These are phyloP conservation scores for Physella acuta DNA, from an alignment of 1,140 invertebrate genomes.

Conservation along the genomic window DNA sequence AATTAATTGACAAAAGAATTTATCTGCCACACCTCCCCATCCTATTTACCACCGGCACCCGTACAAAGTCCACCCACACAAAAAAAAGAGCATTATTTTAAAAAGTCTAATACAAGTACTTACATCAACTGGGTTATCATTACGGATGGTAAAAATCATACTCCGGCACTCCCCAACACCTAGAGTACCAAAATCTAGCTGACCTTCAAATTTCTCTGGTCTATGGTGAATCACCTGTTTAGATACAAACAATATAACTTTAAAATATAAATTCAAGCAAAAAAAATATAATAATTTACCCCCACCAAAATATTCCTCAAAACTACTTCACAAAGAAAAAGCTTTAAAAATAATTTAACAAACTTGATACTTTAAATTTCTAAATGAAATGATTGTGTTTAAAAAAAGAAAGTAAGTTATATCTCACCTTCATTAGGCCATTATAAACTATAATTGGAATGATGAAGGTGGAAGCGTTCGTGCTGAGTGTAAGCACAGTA, in stretches of 20 bases:
- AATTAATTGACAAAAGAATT: no score
- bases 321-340: no score
- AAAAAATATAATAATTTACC: no score
- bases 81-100: background rate
- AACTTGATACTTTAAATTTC: no score
- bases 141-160: constrained; percentile 73
- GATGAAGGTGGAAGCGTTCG: constrained; percentile 73
- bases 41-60: no score
- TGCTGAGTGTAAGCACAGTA: constrained; percentile 70
- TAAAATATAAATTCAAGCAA: no score
- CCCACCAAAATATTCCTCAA: no score
- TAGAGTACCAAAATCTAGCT: constrained; percentile 76
- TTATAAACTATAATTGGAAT: constrained; percentile 76
- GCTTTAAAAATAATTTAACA: no score
- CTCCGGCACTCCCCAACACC: constrained; percentile 70
- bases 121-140: constrained; percentile 76
- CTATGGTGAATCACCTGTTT: constrained; percentile 60
- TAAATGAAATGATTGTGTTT: no score
- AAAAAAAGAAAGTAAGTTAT: no score
- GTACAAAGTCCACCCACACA: background rate
- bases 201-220: constrained; percentile 62
- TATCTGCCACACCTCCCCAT: no score
- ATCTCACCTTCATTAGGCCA: constrained; percentile 67
- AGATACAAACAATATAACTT: no score
- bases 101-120: constrained; percentile 41